A percentile compares a stretch with the other conserved stretches of the same genome.
Conservation (phyloP, 1,140 invertebrate species). For the Chlorops oryzae region DNA sequence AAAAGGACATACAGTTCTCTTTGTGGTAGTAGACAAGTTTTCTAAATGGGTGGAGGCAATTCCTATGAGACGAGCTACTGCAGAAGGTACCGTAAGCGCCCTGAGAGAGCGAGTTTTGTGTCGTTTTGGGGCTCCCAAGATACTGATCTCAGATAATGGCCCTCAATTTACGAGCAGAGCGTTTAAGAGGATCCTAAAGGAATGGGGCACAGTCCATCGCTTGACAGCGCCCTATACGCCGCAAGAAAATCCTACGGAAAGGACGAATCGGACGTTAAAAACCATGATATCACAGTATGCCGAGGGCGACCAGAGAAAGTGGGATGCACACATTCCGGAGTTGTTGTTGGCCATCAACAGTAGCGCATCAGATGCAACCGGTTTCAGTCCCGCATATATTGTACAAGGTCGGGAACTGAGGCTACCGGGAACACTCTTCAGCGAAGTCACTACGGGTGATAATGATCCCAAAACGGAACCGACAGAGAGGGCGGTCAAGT, state of each 20-base stretch:
- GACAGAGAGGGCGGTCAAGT: too few relatives aligned
- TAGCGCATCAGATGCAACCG: background rate
- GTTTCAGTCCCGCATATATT: background rate
- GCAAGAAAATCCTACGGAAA: too few relatives aligned
- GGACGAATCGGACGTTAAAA: too few relatives aligned
- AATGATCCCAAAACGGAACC: too few relatives aligned
- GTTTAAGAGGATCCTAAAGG: too few relatives aligned
- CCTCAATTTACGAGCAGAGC: background rate
- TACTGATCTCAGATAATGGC: slow-evolving; percentile 4
- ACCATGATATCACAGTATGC: too few relatives aligned
- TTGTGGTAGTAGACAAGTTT: background rate
- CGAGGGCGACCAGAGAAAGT: background rate
- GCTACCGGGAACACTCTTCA: too few relatives aligned
- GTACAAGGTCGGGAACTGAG: background rate
- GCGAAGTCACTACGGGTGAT: too few relatives aligned
- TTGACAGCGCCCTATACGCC: too few relatives aligned
- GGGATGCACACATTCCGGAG: background rate
- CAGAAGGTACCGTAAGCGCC: background rate
- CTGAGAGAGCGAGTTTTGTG: background rate
- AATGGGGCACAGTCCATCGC: too few relatives aligned
- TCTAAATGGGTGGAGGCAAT: slow-evolving; percentile 6
- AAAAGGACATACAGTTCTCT: slow-evolving; percentile 1
- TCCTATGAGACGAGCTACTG: background rate
- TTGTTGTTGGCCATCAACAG: too few relatives aligned
- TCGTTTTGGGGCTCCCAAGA: background rate